Conservation (phyloP, 92 coral and sea anemone species). For the Diadumene lineata region DNA sequence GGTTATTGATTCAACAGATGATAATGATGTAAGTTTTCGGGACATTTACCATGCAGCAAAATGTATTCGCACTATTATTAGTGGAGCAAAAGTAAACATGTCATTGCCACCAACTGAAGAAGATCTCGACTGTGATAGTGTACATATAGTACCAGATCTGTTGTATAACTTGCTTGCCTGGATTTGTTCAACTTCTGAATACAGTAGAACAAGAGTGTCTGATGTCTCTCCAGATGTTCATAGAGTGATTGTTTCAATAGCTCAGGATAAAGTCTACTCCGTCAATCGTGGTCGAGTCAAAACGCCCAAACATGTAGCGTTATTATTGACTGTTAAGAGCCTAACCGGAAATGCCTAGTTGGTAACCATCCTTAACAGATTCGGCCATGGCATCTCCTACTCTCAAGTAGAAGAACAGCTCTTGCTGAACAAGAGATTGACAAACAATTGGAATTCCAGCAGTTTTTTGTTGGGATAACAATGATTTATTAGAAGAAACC, state of each 20-base stretch:
- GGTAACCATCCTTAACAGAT: conserved; percentile 53
- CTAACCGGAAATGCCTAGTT: conserved; percentile 60
- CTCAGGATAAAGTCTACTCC: conserved; percentile 59
- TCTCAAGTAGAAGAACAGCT: conserved; percentile 67
- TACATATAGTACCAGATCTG: conserved; percentile 58
- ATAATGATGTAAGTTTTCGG: conserved; percentile 28
- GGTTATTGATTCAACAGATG: conserved; percentile 6
- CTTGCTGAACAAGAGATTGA: conserved; percentile 58
- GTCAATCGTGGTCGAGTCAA: conserved; percentile 54
- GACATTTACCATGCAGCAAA: conserved; percentile 57
- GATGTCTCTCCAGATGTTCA: conserved; percentile 42
- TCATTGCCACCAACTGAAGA: conserved; percentile 61
- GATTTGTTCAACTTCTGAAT: conserved; percentile 42
- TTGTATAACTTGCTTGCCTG: conserved; percentile 66
- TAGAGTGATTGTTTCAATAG: conserved; percentile 48
- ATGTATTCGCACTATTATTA: conserved; percentile 36
- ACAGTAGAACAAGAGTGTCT: conserved; percentile 34
- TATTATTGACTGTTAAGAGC: conserved; percentile 64
- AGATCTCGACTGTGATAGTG: conserved; percentile 44
- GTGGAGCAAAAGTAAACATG: conserved; percentile 45
- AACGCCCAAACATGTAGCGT: conserved; percentile 62
- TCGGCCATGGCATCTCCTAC: conserved; percentile 59
- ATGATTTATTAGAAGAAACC: conserved; percentile 67
- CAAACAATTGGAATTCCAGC: conserved; percentile 48
- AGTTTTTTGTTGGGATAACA: conserved; percentile 72